Evolutionary conservation across 2,888 invertebrate genomes (phyloP).

Genomic region (Nomada goodeniana): DNA sequence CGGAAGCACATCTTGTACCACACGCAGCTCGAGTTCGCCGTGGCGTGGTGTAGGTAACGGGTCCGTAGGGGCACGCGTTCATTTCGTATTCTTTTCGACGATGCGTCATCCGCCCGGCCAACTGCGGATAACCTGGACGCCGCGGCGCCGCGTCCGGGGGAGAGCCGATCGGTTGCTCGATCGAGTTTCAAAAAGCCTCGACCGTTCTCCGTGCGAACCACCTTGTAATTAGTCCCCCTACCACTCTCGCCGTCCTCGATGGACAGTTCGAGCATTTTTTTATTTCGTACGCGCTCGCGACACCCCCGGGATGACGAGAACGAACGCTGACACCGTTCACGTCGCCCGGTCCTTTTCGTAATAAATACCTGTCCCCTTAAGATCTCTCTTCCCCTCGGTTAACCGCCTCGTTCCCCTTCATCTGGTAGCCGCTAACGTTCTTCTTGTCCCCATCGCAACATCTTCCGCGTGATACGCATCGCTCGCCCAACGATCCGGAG

Average conservation of each 20-base stretch:
- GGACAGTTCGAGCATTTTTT: constrained; percentile 49
- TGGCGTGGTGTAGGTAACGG: constrained; percentile 69
- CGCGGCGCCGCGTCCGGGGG: not conserved
- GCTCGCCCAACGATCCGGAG: too few relatives aligned
- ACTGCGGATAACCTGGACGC: constrained; percentile 62
- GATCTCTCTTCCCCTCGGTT: constrained; percentile 7
- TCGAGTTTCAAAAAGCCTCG: constrained; percentile 66
- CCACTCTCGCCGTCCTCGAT: not conserved
- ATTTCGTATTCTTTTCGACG: constrained; percentile 81
- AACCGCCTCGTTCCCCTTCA: not conserved
- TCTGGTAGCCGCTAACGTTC: not conserved
- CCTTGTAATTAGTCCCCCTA: constrained; percentile 46
- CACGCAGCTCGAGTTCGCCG: constrained; percentile 37
- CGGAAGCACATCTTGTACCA: constrained; percentile 41
- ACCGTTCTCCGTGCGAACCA: constrained; percentile 32
- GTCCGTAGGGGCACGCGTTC: constrained; percentile 71
- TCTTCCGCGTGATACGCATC: too few relatives aligned
- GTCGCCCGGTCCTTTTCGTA: constrained; percentile 22
- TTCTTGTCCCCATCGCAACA: not conserved
- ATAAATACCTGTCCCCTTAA: constrained; percentile 23
- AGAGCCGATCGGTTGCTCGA: constrained; percentile 63
- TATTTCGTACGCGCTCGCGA: constrained; percentile 43
- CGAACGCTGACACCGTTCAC: constrained; percentile 26
- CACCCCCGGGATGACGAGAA: constrained; percentile 37
- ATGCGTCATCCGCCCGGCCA: constrained; percentile 78